These are phyloP conservation scores for Pelvicachromis taeniatus DNA, from an alignment of 2,113 vertebrate genomes.

Conservation along the genomic window DNA sequence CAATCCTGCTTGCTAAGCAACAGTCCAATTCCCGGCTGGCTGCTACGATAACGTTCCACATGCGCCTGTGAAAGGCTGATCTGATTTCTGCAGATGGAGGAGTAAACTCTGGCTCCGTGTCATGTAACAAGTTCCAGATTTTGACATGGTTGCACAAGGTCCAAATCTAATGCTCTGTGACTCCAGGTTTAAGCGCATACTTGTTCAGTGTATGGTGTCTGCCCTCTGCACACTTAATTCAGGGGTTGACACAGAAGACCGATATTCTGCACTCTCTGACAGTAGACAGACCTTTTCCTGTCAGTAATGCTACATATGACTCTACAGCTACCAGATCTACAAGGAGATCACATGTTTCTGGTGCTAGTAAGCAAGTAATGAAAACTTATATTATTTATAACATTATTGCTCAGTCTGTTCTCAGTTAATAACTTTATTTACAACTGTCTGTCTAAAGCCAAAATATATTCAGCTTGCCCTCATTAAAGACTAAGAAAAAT, in stretches of 20 bases:
- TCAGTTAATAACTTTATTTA: neutral
- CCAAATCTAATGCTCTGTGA: slow-evolving; percentile 32
- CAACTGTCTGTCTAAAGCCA: neutral
- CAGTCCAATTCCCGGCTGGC: neutral
- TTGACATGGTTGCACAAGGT: slow-evolving; percentile 34
- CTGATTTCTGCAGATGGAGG: slow-evolving; percentile 36
- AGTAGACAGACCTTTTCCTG: neutral
- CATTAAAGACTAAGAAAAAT: neutral
- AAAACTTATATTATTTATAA: neutral
- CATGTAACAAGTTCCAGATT: slow-evolving; percentile 50
- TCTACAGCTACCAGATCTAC: neutral
- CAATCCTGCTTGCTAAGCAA: neutral
- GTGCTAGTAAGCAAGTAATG: neutral
- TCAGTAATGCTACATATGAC: neutral
- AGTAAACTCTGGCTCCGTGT: neutral
- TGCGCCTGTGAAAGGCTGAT: slow-evolving; percentile 16
- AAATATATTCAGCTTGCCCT: neutral
- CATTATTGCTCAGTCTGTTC: neutral
- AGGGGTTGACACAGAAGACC: neutral
- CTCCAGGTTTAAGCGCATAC: slow-evolving; percentile 19
- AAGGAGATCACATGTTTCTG: neutral
- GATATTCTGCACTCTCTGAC: neutral
- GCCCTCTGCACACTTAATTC: slow-evolving; percentile 5
- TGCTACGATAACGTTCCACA: neutral
- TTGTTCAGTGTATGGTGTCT: slow-evolving; percentile 39